A percentile compares a stretch with the other conserved stretches of the same genome.
Conservation (phyloP, 2,113 vertebrate genomes). For the Sardina pilchardus region DNA sequence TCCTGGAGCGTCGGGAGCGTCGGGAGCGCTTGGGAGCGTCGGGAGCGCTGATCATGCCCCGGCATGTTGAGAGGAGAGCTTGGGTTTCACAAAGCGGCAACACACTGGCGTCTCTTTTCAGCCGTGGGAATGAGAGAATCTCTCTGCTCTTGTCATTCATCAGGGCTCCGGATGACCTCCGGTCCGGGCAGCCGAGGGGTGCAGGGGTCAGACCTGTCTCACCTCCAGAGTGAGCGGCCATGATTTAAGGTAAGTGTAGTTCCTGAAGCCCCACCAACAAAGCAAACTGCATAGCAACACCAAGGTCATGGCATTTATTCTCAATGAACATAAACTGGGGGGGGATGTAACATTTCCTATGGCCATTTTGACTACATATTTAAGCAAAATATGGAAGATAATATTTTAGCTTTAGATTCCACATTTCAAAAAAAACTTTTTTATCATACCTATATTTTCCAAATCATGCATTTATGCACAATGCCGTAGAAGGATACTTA, state of each 20-base stretch:
- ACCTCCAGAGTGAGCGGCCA: neutral
- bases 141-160: neutral
- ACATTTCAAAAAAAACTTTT: neutral
- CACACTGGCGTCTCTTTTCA: neutral
- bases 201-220: neutral
- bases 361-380: neutral
- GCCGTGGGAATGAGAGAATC: neutral
- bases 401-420: neutral
- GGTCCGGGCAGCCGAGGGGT: neutral
- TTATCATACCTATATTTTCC: too few relatives aligned
- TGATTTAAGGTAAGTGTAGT: neutral
- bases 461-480: neutral
- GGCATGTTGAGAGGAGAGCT: neutral
- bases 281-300: neutral
- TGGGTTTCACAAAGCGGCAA: neutral
- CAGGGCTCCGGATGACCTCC: neutral
- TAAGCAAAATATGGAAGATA: neutral
- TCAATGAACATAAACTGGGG: neutral
- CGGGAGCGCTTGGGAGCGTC: neutral
- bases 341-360: neutral
- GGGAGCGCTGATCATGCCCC: neutral
- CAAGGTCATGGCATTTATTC: neutral
- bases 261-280: too few relatives aligned
- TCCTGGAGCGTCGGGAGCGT: neutral
- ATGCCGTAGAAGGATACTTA: neutral